Evolutionary conservation across 1,140 invertebrate genomes (phyloP), one percentile per base, ranked within the genome.

Genomic region (Dryas iulia): DNA sequence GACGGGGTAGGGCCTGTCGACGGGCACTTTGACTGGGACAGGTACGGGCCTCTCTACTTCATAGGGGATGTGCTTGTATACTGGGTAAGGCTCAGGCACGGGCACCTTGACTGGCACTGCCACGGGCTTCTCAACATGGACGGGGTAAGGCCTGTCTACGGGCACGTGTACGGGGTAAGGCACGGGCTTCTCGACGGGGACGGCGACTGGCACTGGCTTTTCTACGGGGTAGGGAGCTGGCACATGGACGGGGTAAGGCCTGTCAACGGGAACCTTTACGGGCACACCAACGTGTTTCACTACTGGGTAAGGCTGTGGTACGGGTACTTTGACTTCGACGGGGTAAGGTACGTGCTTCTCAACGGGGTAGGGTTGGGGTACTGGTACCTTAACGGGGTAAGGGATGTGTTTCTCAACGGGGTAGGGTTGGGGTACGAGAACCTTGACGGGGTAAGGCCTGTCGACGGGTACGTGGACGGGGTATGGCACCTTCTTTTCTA

Each of bases 401-500:
- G 93, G 94, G 1, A 95, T 85, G 71, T 93, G 93, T 74, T 95
- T 95, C 78, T 95, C 94, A 25, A 95, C 95, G 31, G 94, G 94
- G 84, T 94, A 95, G n/a, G 94, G 95, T 71, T 94, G 92, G 8
- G 95, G 94, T 12, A 95, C 92, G 57, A 94, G 93, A 2, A 95
- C 94, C 75, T 94, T 94, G 65, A 94, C 93, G 53, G 94, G 94
- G 73, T 95, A 93, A 1, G 93, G 94, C 79, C 94, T 93, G 71
- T 95, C 94, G 24, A 95, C 93, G 56, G 93, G 93, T 12, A 95
- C 93, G 76, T 95, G 94, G 5, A 95, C 94, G 68, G 94, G 94
- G 66, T 94, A 94, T 35, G 94, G 93, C 24, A 95, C 92, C 76
- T 93, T 93, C 82, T 93, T 94, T 64, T 93, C 93, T 25, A 94